Evolutionary conservation across 2,888 invertebrate species (phyloP).

Genomic region (Oxycera nigricornis): DNA sequence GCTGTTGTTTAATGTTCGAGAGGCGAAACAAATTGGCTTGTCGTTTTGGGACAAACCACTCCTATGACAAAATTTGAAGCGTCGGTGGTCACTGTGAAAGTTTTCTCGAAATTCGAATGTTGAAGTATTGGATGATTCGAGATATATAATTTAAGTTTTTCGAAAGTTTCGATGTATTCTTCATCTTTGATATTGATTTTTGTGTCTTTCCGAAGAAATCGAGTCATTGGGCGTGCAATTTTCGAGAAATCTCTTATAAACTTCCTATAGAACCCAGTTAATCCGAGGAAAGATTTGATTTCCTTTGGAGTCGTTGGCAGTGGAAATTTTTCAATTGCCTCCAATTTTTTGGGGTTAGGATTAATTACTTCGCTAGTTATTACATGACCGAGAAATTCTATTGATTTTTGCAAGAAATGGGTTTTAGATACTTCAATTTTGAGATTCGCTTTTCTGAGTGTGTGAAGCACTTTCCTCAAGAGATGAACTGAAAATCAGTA

Average conservation of each 20-base stretch:
- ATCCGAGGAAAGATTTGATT: slow-evolving; percentile 50
- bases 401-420: background rate
- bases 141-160: slow-evolving; percentile 6
- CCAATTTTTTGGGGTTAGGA: slow-evolving; percentile 52
- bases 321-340: slow-evolving; percentile 49
- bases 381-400: slow-evolving; percentile 51
- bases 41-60: slow-evolving; percentile 51
- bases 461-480: slow-evolving; percentile 50
- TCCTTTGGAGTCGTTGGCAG: slow-evolving; percentile 49
- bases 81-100: background rate
- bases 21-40: slow-evolving; percentile 6
- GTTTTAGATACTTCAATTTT: slow-evolving; percentile 49
- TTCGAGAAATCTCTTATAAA: slow-evolving; percentile 21
- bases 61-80: background rate
- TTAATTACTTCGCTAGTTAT: slow-evolving; percentile 51
- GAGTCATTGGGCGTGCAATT: slow-evolving; percentile 3
- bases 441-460: slow-evolving; percentile 47
- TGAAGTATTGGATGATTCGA: slow-evolving; percentile 9
- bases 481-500: slow-evolving; percentile 49
- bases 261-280: slow-evolving; percentile 14
- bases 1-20: background rate
- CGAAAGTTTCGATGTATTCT: background rate
- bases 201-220: background rate
- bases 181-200: background rate
- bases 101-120: background rate